Conservation (phyloP, 2,113 vertebrate genomes). For the Neoarius graeffei region DNA sequence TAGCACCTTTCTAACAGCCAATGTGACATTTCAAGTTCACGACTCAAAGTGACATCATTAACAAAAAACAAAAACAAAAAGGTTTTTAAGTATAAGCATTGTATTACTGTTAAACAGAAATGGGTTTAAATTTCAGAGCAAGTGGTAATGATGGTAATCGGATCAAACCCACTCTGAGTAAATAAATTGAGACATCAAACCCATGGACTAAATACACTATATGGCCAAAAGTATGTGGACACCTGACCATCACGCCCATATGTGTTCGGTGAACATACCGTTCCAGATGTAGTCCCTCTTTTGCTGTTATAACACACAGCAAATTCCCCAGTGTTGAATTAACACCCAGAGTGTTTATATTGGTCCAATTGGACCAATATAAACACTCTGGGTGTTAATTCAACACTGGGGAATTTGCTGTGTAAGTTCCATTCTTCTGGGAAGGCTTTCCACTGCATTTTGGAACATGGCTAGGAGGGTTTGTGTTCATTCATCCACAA, state of each 20-base stretch:
- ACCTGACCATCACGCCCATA: neutral
- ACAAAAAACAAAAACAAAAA: neutral
- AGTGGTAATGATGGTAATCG: neutral
- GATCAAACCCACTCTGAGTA: neutral
- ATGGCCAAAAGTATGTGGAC: neutral
- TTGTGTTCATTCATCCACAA: neutral
- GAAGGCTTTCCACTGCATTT: too few species aligned
- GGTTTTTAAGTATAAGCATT: neutral
- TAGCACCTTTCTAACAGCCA: neutral
- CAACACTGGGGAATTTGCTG: too few species aligned
- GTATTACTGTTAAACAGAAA: neutral
- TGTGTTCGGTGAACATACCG: neutral
- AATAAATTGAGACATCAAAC: neutral
- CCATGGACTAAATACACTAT: neutral
- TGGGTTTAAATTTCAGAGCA: neutral
- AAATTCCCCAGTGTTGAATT: too few species aligned
- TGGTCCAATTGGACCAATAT: too few species aligned
- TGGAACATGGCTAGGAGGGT: too few species aligned
- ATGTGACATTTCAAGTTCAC: neutral
- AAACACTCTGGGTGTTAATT: too few species aligned
- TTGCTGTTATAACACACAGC: too few species aligned
- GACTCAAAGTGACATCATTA: neutral
- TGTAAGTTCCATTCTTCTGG: too few species aligned
- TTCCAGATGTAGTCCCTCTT: neutral
- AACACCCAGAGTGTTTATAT: too few species aligned